Percentiles rank a stretch among this genome's conserved stretches.
Evolutionary conservation across 35 echinoderm and acorn worm genomes (phyloP).

Genomic region (Patiria miniata): DNA sequence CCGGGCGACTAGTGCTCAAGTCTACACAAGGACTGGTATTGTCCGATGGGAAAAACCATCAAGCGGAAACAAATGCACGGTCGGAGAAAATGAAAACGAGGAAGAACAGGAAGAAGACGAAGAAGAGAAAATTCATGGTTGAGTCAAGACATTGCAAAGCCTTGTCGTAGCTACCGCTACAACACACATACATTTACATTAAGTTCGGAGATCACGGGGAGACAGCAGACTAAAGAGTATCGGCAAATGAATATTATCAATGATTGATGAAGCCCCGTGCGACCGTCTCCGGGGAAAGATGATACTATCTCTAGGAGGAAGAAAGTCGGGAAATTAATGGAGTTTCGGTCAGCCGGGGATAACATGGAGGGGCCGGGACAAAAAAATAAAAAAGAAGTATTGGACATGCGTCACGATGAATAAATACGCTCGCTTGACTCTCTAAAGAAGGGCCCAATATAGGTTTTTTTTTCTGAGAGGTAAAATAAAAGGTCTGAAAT

Average conservation of each 20-base stretch:
- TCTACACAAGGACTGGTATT: too few species aligned
- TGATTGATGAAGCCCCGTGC: neutral
- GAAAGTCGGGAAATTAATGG: slow-evolving; percentile 18
- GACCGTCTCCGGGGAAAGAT: neutral
- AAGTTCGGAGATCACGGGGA: neutral
- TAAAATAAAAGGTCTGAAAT: too few species aligned
- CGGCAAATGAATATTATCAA: slow-evolving; percentile 16
- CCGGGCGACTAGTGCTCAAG: too few species aligned
- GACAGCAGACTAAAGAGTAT: too few species aligned
- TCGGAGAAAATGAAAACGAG: neutral
- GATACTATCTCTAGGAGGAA: slow-evolving; percentile 21
- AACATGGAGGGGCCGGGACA: neutral
- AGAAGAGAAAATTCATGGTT: slow-evolving; percentile 11
- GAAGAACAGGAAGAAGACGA: too few species aligned
- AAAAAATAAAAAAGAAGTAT: slow-evolving; percentile 3
- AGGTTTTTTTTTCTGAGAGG: too few species aligned
- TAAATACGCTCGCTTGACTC: too few species aligned
- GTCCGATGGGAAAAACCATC: neutral
- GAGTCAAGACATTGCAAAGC: neutral
- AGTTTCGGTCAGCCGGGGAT: slow-evolving; percentile 29
- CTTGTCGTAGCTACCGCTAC: neutral
- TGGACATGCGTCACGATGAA: neutral
- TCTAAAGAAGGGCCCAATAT: too few species aligned
- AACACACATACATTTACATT: slow-evolving; percentile 12
- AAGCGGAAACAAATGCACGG: slow-evolving; percentile 2